Evolutionary conservation across 2,797 vertebrate species (phyloP), one percentile per base, ranked within the genome.

Genomic region (Champsocephalus gunnari): DNA sequence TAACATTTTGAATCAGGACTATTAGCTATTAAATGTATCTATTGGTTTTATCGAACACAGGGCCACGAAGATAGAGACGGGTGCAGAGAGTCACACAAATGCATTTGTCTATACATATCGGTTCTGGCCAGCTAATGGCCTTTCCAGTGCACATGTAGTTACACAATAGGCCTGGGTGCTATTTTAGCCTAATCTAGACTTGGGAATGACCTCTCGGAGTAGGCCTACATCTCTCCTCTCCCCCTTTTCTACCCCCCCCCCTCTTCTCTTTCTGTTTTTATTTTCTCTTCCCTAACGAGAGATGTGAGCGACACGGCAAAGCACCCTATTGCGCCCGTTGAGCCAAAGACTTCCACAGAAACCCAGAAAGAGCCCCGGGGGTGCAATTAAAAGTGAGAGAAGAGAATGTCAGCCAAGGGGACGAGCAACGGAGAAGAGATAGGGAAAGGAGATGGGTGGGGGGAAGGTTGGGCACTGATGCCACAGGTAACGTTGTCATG

Each of bases 311-410:
- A 92, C 87, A 85, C 45, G 66, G 85, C 78, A 62, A 81, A 87
- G 90, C 88, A 86, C 88, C 91, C 92, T 87, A 86, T 86, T 65
- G 83, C 67, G 79, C 87, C 89, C 80, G 76, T 64, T 87, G 89
- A 88, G 90, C 89, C 83, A 70, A 54, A 89, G 89, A 88, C 90
- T 88, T 90, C 84, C 87, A 85, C 87, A 69, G 89, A 90, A 87
- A 88, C 92, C 86, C 81, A 77, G 82, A 81, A 77, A 86, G 77
- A 83, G 66, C 90, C 93, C 87, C 90, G 14, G 73, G 92, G 92
- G 93, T 85, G 92, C 93, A 95, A 95, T 94, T 95, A 95, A 92
- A 91, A 93, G 92, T 81, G 91, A 93, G 92, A 81, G 84, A 92
- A 89, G 88, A 93, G 91, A 94, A 94, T 93, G 93, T 94, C 92